Evolutionary conservation across 2,113 vertebrate species (phyloP), one percentile per base, ranked within the genome.

Genomic region (Donacobius atricapilla): DNA sequence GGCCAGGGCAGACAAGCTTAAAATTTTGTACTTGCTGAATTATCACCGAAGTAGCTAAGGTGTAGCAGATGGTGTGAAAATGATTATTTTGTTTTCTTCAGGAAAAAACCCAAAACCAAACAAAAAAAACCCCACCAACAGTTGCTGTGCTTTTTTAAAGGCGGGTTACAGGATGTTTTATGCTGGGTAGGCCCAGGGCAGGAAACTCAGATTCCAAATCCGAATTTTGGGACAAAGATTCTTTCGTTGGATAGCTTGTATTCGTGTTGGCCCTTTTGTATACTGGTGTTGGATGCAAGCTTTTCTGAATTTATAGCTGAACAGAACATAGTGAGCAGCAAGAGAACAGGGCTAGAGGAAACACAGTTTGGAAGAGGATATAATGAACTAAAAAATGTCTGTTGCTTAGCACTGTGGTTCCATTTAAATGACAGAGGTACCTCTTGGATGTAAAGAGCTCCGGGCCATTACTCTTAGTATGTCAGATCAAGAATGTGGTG

Each of bases 401-500:
- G 35, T 76, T 79, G 35, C 25, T 92, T 73, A 76, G 56, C 37
- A 51, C 13, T 68, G 23, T 86, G 31, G 75, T 81, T 80, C n/a
- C 37, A 72, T 57, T 71, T 83, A 87, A 54, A 73, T 79, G 54
- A 50, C 48, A 87, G 64, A 56, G 22, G 60, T 70, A 93, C n/a
- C 86, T 75, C 78, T 66, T 83, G 71, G 69, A 95, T 40, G 42
- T 72, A 69, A 92, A 93, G 71, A 93, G 65, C 69, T 91, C 72
- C 93, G 72, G 81, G 75, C 42, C 57, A 56, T 96, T 90, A 65
- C 50, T 89, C 70, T 70, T 56, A 72, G 48, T 76, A 83, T 77
- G 58, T 53, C 61, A 90, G 57, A 91, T 94, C 61, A 89, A 90
- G 83, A 93, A 93, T 91, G 69, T 70, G 47, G 47, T 91, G 42